Evolutionary conservation across 2,797 vertebrate genomes (phyloP), one percentile per base, ranked within the genome.

Genomic region (Siniperca undulata): DNA sequence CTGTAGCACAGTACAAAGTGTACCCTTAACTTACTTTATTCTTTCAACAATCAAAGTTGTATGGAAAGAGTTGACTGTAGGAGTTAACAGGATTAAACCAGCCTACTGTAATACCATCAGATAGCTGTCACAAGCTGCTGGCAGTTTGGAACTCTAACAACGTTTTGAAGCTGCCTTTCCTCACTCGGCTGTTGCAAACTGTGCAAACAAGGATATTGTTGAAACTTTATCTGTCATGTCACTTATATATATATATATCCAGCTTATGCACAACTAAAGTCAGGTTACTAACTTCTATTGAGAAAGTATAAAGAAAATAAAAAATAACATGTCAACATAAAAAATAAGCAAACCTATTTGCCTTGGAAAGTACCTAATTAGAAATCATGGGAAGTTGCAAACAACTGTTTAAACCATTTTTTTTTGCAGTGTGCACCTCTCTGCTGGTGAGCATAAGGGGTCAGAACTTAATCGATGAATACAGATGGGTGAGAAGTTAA

Each of bases 1-100:
- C 50, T 79, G 56, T 17, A 42, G 60, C n/a, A 30, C n/a, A 38
- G 74, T 22, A 68, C 40, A 69, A 62, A 65, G 52, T 24, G 66
- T 60, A 48, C 53, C 10, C 62, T 55, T 48, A n/a, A 61, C 58
- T 82, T 68, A 40, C 48, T 64, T 70, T 55, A 58, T 44, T 59
- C 42, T 73, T 16, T 58, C 20, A 56, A 9, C 50, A 74, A 50
- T 53, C 13, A 44, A 40, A 53, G 34, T 14, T 60, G 42, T 36
- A 2, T 36, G 12, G 46, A 40, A 42, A 52, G 4, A 42, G 38
- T 27, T 67, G 70, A 62, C 30, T 58, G 38, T 12, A 42, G 36
- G 59, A 55, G 30, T 46, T 56, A 40, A 67, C 1, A 1, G 72
- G 62, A 56, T 70, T 67, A 46, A 82, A 74, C 16, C 64, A 56